A percentile compares a stretch with the other conserved stretches of the same genome.
phyloP scores from a whole-genome alignment of 2,888 invertebrate genomes.

The Spatulosminthurus flaviceps region DNA sequence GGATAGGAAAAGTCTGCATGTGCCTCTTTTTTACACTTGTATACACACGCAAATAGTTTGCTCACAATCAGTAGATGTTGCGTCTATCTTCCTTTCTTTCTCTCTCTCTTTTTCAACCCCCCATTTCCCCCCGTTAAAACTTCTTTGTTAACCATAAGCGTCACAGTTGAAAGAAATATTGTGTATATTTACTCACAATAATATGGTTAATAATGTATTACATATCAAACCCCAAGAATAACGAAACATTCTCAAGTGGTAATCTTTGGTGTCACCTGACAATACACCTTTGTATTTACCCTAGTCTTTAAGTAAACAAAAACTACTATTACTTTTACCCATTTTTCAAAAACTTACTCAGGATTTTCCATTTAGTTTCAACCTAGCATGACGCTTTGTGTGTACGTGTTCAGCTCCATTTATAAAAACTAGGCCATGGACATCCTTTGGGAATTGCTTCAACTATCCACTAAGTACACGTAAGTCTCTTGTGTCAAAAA shows the following conservation, averaged over 20 bases:
- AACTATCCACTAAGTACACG: not conserved
- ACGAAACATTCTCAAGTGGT: not conserved
- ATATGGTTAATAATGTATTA: too few species aligned
- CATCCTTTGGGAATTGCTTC: not conserved
- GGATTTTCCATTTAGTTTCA: not conserved
- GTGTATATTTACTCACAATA: not conserved
- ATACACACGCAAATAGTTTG: slow-evolving; percentile 8
- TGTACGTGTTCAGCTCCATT: slow-evolving; percentile 5
- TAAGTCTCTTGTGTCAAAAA: not conserved
- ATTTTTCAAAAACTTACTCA: not conserved
- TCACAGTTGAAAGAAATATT: not conserved
- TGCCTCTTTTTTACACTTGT: not conserved
- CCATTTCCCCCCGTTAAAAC: not conserved
- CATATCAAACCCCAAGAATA: too few species aligned
- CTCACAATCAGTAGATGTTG: slow-evolving; percentile 1
- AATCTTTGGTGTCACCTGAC: not conserved
- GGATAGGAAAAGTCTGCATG: slow-evolving; percentile 13
- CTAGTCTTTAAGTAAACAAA: slow-evolving; percentile 1
- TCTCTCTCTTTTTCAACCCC: not conserved
- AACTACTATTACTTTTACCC: not conserved
- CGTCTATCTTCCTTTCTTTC: too few species aligned
- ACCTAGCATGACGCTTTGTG: not conserved
- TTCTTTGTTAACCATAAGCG: not conserved
- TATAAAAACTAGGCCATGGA: slow-evolving; percentile 12
- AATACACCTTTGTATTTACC: not conserved